Base-by-base conservation (phyloP, 2,797 vertebrate genomes). In the Psittacula echo region DNA sequence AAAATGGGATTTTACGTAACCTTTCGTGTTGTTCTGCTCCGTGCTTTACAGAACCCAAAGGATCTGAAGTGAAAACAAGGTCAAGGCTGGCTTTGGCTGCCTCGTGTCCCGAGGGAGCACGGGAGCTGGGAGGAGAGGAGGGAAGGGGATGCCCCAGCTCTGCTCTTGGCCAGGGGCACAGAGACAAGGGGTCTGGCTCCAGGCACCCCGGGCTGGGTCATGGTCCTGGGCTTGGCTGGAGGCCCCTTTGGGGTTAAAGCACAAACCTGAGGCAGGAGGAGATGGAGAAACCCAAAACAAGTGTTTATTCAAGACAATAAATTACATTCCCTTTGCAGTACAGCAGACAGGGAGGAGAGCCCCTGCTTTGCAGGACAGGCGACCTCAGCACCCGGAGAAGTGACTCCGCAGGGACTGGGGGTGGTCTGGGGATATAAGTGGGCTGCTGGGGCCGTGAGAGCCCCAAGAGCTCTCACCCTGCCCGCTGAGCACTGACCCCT, bases 291-390 rank as follows among this genome's bases (percentile, higher is more conserved):
- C 22, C 37, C 41, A 29, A 86, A 86, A 5, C 4, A 5, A 37
- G 50, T 20, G 7, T 96, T 96, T 95, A 96, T 66, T 96, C 64
- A 64, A 93, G 82, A 89, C 42, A 91, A 95, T 94, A 94, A 95
- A 94, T 94, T 93, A 96, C 79, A 86, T 84, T 95, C 87, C 93
- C 89, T 90, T 87, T 72, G 79, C 77, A 51, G 73, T 56, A 41
- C 50, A 76, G 89, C 5, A 80, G 72, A 20, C 67, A 53, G 17
- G 2, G 47, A 83, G 91, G 37, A 2, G 11, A 74, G 30, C 20
- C 42, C 44, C 51, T 11, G 42, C 23, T 87, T 23, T 23, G n/a
- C 22, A 54, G 76, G 64, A 5, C 45, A 42, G 62, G 60, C 1
- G 1, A 26, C 26, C 66, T 64, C 70, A 18, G 56, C 61, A 13